Evolutionary conservation across 2,888 invertebrate genomes (phyloP), one percentile per base, ranked within the genome.

Genomic region (Clitarchus hookeri): DNA sequence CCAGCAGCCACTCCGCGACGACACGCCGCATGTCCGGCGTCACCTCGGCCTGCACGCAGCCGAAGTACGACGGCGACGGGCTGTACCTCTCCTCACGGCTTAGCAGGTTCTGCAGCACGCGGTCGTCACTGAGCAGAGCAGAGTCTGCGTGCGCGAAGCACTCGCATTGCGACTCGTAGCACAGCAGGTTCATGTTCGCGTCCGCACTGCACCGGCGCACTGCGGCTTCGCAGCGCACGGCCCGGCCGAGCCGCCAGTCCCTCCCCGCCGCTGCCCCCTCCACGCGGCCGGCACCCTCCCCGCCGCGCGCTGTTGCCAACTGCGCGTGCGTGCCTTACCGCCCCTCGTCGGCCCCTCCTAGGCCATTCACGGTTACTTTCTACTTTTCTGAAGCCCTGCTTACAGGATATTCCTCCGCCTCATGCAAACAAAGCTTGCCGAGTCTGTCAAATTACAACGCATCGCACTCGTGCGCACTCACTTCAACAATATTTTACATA

Each of bases 1-100:
- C 98, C 92, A 97, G 95, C 98, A 98, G 98, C 98, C 98, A 98
- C 92, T 97, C 96, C 90, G 97, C 96, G 90, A 98, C 97, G 91
- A 97, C 95, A 92, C 96, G 96, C 91, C 98, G 95, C 98, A 98
- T 98, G 90, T 95, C 94, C 87, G 97, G 96, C 89, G 97, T 97
- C 90, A 98, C 94, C 92, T 98, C 98, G 90, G 94, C 95, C 93
- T 98, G 98, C 90, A 97, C 95, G 91, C 95, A 95, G 91, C 94
- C 95, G 92, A 97, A 97, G 92, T 97, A 96, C 90, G 95, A 94
- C 90, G 94, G 93, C 89, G 94, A 94, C 89, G 96, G 94, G 88
- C 95, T 94, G 92, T 96, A 97, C 91, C 95, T 94, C 91, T 97
- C 97, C 93, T 98, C 98, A 85, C 95, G 95, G 90, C 95, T 95